Percentiles rank a stretch among this genome's conserved stretches.
Conservation (phyloP, 1,140 invertebrate genomes). For the Luehdorfia chinensis region DNA sequence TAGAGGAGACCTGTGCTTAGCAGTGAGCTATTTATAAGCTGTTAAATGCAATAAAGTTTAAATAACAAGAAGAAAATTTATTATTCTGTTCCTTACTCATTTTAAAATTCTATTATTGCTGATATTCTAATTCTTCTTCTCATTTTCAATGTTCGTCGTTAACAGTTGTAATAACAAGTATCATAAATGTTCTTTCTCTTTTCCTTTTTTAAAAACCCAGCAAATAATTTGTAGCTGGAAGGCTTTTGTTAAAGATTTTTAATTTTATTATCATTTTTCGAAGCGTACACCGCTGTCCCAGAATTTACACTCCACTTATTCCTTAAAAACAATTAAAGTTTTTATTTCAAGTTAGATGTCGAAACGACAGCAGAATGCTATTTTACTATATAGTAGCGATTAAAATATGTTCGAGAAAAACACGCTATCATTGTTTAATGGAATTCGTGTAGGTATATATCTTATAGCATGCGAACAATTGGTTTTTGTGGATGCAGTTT, state of each 20-base stretch:
- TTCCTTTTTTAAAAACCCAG: no score
- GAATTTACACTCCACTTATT: neutral
- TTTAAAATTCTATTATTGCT: no score
- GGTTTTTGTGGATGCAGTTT: constrained; percentile 5
- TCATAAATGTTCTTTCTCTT: no score
- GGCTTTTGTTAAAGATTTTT: neutral
- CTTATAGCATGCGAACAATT: neutral
- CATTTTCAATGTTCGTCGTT: no score
- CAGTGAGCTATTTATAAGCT: no score
- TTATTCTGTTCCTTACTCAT: no score
- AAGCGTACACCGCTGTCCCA: neutral
- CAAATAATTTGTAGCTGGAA: no score
- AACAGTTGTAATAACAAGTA: no score
- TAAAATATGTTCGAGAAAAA: constrained; percentile 4
- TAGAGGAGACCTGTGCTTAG: no score
- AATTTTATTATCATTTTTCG: neutral
- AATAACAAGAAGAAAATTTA: no score
- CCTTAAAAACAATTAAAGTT: neutral
- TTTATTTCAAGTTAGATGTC: neutral
- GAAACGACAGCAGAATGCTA: neutral
- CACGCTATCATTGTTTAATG: constrained; percentile 7
- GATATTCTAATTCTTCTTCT: no score
- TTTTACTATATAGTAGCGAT: constrained; percentile 5
- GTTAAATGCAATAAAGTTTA: no score
- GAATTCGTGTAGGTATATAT: constrained; percentile 2